Evolutionary conservation across 2,113 vertebrate species (phyloP).

Genomic region (Neomonachus schauinslandi): DNA sequence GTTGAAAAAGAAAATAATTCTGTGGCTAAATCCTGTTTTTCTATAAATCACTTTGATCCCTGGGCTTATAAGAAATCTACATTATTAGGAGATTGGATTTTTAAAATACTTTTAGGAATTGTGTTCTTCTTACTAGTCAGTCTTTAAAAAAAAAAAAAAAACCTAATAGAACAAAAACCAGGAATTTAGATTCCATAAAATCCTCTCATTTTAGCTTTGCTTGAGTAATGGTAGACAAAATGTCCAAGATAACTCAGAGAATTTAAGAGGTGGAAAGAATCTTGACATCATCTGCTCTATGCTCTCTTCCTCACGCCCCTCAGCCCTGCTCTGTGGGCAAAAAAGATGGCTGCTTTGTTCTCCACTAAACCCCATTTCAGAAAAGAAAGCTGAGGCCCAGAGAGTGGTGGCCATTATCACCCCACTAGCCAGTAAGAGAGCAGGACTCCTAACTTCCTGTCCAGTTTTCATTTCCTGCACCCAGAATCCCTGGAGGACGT

Average conservation of each 20-base stretch:
- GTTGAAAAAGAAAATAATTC: neutral
- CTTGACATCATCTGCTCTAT: neutral
- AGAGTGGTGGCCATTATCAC: neutral
- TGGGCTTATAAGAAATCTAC: neutral
- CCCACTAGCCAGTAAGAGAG: neutral
- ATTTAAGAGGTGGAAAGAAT: neutral
- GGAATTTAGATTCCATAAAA: neutral
- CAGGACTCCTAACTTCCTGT: neutral
- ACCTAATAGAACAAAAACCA: neutral
- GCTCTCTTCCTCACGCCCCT: neutral
- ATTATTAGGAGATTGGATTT: neutral
- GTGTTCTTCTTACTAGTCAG: neutral
- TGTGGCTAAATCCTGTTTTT: neutral
- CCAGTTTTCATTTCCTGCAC: neutral
- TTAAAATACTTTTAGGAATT: constrained; percentile 35
- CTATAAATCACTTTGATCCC: constrained; percentile 23
- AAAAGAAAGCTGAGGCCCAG: neutral
- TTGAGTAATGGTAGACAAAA: neutral
- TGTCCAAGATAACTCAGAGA: neutral
- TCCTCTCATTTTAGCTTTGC: neutral
- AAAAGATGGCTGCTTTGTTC: neutral
- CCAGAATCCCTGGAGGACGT: neutral
- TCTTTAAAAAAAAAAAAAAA: neutral
- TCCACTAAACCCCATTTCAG: neutral
- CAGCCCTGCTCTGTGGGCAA: neutral